Conservation (phyloP, 2,888 invertebrate genomes). For the Pocota personata region DNA sequence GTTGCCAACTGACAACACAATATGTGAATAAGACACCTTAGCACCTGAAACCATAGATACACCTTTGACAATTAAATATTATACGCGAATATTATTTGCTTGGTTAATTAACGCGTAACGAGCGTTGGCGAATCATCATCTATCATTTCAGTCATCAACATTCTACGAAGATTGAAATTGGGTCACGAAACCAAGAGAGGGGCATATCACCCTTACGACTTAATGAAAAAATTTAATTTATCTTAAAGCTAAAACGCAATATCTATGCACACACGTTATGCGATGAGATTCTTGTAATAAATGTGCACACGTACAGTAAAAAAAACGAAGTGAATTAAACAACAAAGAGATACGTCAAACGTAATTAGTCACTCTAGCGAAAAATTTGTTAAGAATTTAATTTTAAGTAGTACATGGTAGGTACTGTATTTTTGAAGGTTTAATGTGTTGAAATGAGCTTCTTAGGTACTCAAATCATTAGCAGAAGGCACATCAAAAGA, state of each 20-base stretch:
- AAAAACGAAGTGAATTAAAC: background rate
- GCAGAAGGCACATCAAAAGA: too few relatives aligned
- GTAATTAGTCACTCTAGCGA: constrained; percentile 26
- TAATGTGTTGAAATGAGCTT: background rate
- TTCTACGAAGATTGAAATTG: constrained; percentile 14
- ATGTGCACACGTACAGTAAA: background rate
- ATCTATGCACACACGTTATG: constrained; percentile 7
- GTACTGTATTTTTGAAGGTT: background rate
- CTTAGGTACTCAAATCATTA: too few relatives aligned
- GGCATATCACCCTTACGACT: constrained; percentile 48
- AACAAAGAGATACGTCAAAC: constrained; percentile 14
- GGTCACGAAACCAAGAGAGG: constrained; percentile 46
- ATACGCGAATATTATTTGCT: constrained; percentile 15
- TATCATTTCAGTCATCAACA: constrained; percentile 51
- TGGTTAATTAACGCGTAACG: constrained; percentile 51
- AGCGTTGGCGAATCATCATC: constrained; percentile 54
- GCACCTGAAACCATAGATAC: background rate
- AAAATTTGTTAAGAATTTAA: background rate
- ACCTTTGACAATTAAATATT: background rate
- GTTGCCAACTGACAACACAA: constrained; percentile 30
- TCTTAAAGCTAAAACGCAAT: constrained; percentile 30
- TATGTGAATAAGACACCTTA: constrained; percentile 10
- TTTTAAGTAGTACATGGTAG: background rate
- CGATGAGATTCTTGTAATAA: background rate
- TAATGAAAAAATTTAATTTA: constrained; percentile 57